Evolutionary conservation across 1,140 invertebrate genomes (phyloP).

Genomic region (Campoletis sonorensis): DNA sequence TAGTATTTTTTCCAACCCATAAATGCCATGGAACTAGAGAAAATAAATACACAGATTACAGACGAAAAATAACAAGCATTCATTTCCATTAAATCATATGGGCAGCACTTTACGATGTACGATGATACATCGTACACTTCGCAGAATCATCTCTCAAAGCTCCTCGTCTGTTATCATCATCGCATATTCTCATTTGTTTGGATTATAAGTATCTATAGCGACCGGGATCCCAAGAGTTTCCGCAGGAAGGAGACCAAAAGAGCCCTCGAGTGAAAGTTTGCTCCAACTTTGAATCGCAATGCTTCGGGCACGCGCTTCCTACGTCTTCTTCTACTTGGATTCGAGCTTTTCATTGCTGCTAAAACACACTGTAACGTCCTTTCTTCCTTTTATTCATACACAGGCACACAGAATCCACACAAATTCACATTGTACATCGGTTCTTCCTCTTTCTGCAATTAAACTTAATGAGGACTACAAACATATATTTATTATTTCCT

Average conservation of each 20-base stretch:
- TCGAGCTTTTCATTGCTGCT: background rate
- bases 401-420: background rate
- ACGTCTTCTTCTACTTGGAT: background rate
- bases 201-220: background rate
- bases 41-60: background rate
- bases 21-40: no score
- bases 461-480: background rate
- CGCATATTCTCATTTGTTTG: background rate
- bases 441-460: background rate
- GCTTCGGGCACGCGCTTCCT: background rate
- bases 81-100: no score
- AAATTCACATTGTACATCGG: background rate
- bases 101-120: no score
- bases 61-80: background rate
- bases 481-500: background rate
- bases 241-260: background rate
- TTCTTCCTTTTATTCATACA: background rate
- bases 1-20: no score
- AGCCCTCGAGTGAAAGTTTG: constrained; percentile 7
- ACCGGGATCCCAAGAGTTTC: background rate
- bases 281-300: background rate
- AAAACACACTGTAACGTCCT: background rate
- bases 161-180: background rate
- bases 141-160: background rate
- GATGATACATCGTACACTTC: background rate